Evolutionary conservation across 1,140 invertebrate genomes (phyloP).

Genomic region (Berghia stephanieae): DNA sequence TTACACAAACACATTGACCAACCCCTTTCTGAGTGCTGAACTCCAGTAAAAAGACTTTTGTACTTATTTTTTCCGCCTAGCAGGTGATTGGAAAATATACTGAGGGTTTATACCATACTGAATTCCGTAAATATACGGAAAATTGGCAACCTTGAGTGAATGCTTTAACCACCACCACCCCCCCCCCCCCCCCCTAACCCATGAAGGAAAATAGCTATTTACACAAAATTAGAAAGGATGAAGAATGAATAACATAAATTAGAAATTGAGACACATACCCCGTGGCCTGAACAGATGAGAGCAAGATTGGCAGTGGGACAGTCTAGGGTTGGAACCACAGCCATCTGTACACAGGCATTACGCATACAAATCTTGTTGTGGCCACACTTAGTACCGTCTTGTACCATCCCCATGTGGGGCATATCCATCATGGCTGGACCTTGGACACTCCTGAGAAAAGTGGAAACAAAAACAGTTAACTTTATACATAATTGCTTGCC

Average conservation of each 20-base stretch:
- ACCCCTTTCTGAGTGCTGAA: too few relatives aligned
- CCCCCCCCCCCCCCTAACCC: too few relatives aligned
- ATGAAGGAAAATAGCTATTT: too few relatives aligned
- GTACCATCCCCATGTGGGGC: slow-evolving; percentile 59
- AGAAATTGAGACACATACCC: slow-evolving; percentile 78
- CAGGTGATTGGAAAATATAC: too few relatives aligned
- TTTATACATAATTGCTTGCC: background rate
- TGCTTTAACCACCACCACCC: too few relatives aligned
- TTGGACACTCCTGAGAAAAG: slow-evolving; percentile 51
- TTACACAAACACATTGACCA: too few relatives aligned
- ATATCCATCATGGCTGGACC: slow-evolving; percentile 57
- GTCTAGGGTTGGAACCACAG: slow-evolving; percentile 37
- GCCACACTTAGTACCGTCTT: slow-evolving; percentile 62
- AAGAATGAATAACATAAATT: background rate
- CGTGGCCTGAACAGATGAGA: slow-evolving; percentile 88
- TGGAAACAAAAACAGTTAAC: background rate
- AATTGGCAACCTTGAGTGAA: too few relatives aligned
- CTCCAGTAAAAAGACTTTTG: too few relatives aligned
- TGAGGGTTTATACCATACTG: too few relatives aligned
- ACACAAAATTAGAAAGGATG: too few relatives aligned
- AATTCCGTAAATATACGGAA: too few relatives aligned
- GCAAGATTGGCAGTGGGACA: slow-evolving; percentile 45
- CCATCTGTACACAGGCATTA: slow-evolving; percentile 50
- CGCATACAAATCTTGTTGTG: slow-evolving; percentile 51
- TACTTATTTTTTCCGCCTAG: too few relatives aligned